Conservation (phyloP, 2,113 vertebrate species). For the Protomyctophum bolini region DNA sequence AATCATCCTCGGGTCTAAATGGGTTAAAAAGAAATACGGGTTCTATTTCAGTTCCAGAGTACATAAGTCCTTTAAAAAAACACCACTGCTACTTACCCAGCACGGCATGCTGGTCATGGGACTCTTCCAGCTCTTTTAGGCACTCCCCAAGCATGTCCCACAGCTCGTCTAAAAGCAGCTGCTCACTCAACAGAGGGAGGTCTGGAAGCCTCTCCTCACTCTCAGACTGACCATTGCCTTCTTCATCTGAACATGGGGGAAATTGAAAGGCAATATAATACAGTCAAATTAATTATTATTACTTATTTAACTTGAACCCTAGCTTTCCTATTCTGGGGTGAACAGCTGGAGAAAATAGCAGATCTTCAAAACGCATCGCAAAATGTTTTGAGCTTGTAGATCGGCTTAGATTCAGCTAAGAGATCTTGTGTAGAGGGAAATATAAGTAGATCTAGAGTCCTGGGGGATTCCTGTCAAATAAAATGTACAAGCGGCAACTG, state of each 20-base stretch:
- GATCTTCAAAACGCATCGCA: neutral
- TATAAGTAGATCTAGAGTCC: neutral
- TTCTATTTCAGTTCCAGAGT: neutral
- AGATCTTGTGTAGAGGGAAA: neutral
- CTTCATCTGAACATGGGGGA: slow-evolving; percentile 63
- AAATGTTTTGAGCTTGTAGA: neutral
- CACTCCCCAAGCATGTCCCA: slow-evolving; percentile 97
- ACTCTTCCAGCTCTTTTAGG: slow-evolving; percentile 93
- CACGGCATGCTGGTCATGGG: slow-evolving; percentile 93
- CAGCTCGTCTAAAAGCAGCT: slow-evolving; percentile 90
- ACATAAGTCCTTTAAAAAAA: neutral
- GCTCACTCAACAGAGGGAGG: slow-evolving; percentile 92
- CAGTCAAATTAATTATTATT: too few relatives aligned
- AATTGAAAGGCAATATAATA: too few relatives aligned
- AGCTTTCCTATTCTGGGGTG: too few relatives aligned
- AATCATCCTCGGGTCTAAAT: neutral
- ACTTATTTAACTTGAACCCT: too few relatives aligned
- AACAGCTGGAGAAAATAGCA: too few relatives aligned
- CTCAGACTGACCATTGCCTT: slow-evolving; percentile 81
- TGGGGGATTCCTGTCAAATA: neutral
- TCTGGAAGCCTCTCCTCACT: slow-evolving; percentile 89
- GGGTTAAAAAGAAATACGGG: too few relatives aligned
- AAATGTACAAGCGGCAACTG: neutral
- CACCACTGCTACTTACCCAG: slow-evolving; percentile 77
- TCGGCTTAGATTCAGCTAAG: too few relatives aligned